Evolutionary conservation across 2,113 vertebrate species (phyloP).

Genomic region (Microcebus griseorufus): DNA sequence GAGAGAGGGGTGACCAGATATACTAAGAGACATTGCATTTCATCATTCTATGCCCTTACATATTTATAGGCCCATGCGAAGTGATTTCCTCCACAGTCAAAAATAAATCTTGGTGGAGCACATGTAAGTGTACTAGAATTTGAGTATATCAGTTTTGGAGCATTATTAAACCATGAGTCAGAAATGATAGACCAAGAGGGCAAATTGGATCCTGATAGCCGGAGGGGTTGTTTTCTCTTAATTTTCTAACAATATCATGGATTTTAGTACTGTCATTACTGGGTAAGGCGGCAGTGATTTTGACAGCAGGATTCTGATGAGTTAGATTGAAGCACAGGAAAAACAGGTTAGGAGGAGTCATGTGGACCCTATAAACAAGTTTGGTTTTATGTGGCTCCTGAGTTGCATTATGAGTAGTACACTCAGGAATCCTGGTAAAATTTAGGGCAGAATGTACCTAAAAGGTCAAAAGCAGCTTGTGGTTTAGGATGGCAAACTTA

Average conservation of each 20-base stretch:
- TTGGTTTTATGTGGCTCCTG: background rate
- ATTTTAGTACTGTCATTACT: background rate
- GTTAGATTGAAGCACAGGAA: background rate
- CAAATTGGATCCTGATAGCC: background rate
- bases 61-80: background rate
- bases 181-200: background rate
- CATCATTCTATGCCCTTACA: background rate
- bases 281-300: background rate
- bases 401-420: background rate
- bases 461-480: background rate
- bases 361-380: background rate
- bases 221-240: background rate
- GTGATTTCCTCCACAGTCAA: background rate
- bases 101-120: background rate
- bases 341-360: background rate
- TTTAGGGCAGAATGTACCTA: background rate
- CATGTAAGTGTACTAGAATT: background rate
- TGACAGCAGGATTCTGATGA: background rate
- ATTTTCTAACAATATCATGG: background rate
- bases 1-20: background rate
- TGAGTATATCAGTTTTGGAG: background rate
- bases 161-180: background rate
- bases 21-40: background rate
- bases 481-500: background rate
- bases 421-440: background rate